These are phyloP conservation scores for Macropus fuliginosus DNA, from an alignment of 2,797 vertebrate genomes.

Conservation along the genomic window DNA sequence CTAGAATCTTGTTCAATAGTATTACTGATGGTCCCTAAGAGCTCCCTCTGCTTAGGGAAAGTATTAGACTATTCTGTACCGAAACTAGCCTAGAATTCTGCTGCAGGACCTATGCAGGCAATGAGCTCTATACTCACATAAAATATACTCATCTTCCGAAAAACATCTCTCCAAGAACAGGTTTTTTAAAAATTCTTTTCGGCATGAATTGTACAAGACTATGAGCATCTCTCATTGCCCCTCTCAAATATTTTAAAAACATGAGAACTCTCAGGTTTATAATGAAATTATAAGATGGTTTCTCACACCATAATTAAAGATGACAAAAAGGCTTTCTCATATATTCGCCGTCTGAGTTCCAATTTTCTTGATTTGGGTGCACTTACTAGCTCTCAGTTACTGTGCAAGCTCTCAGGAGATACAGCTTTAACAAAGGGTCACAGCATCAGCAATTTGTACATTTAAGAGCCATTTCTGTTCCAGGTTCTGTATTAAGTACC, in stretches of 20 bases:
- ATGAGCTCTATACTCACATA: neutral
- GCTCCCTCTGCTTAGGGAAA: neutral
- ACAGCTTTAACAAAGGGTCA: neutral
- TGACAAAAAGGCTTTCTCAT: constrained; percentile 12
- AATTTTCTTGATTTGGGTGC: constrained; percentile 9
- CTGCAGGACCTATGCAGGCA: neutral
- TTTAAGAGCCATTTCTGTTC: neutral
- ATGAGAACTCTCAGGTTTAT: neutral
- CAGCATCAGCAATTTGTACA: neutral
- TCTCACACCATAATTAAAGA: constrained; percentile 11
- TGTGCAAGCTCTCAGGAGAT: neutral
- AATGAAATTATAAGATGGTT: neutral
- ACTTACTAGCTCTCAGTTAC: neutral
- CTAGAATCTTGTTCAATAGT: neutral
- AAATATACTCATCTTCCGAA: neutral
- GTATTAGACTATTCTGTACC: neutral
- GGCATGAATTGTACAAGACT: neutral
- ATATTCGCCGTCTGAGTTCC: neutral
- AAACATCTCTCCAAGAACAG: neutral
- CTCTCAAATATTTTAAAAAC: constrained; percentile 31
- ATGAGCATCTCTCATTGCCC: neutral
- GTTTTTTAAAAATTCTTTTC: neutral
- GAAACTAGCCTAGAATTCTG: neutral
- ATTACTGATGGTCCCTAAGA: neutral
- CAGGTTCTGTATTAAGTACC: neutral